These are phyloP conservation scores for Apus apus DNA, from an alignment of 2,113 vertebrate genomes.

Conservation along the genomic window DNA sequence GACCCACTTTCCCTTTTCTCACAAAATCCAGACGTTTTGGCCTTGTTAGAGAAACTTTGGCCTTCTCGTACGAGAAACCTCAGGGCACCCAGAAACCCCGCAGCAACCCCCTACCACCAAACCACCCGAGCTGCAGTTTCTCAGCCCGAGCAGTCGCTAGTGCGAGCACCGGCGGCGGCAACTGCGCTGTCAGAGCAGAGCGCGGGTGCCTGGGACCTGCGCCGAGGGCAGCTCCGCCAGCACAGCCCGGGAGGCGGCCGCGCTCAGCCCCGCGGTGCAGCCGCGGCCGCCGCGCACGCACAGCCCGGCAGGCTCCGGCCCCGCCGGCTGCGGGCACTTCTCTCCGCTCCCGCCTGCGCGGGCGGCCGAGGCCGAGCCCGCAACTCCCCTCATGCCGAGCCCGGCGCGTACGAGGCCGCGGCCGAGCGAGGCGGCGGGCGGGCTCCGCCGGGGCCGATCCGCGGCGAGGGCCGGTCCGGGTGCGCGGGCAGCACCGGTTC, in stretches of 20 bases:
- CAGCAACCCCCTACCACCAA: no score
- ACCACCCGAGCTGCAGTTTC: background rate
- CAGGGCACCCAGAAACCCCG: background rate
- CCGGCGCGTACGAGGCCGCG: background rate
- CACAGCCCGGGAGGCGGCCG: background rate
- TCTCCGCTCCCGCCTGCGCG: background rate
- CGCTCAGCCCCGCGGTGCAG: background rate
- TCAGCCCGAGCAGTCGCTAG: fast-evolving
- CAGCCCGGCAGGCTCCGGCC: background rate
- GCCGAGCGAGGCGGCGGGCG: background rate
- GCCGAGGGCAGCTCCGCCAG: fast-evolving
- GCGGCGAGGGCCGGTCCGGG: background rate
- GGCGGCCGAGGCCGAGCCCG: background rate
- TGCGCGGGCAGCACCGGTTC: background rate
- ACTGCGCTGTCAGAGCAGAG: fast-evolving
- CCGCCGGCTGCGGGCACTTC: fast-evolving
- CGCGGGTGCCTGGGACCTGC: fast-evolving
- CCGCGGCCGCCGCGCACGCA: no score
- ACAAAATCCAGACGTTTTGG: fast-evolving
- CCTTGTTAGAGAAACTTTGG: fast-evolving
- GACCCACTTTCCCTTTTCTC: no score
- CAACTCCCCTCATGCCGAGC: background rate
- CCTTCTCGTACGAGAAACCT: no score
- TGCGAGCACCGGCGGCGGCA: fast-evolving
- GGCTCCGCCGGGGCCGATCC: background rate